These are phyloP conservation scores for Ypsolopha scabrella DNA, from an alignment of 2,888 invertebrate species.

Conservation along the genomic window DNA sequence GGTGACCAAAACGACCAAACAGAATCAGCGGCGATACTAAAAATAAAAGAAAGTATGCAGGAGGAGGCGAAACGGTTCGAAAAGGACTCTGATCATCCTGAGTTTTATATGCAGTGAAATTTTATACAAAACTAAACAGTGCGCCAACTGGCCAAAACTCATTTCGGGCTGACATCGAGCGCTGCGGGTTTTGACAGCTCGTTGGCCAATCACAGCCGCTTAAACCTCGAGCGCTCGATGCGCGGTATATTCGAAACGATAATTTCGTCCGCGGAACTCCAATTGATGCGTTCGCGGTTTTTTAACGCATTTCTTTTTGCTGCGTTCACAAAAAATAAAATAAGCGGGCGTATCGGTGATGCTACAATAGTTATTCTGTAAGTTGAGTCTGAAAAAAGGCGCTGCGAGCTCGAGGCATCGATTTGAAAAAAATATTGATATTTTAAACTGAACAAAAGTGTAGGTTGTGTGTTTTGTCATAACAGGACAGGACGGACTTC, in stretches of 20 bases:
- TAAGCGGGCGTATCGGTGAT: not conserved
- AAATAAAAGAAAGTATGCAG: conserved; percentile 99
- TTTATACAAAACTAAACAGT: not conserved
- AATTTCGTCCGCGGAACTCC: no score
- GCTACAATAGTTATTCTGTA: no score
- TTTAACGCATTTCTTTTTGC: not conserved
- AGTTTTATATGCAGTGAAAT: conserved; percentile 95
- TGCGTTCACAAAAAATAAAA: not conserved
- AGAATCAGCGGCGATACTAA: conserved; percentile 99
- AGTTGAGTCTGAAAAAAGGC: no score
- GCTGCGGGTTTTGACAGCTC: not conserved
- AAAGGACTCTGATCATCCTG: conserved; percentile 96
- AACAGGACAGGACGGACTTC: no score
- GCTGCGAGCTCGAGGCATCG: no score
- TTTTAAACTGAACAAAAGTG: no score
- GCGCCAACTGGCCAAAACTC: not conserved
- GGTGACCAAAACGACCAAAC: conserved; percentile 85
- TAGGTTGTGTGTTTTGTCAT: no score
- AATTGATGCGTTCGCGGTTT: not conserved
- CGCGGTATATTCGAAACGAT: no score
- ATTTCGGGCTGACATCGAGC: not conserved
- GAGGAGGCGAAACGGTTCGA: conserved; percentile 99
- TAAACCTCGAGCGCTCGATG: no score
- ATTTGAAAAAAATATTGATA: no score
- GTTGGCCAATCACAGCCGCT: no score